Evolutionary conservation across 2,113 vertebrate species (phyloP).

Genomic region (Melanerpes formicivorus): DNA sequence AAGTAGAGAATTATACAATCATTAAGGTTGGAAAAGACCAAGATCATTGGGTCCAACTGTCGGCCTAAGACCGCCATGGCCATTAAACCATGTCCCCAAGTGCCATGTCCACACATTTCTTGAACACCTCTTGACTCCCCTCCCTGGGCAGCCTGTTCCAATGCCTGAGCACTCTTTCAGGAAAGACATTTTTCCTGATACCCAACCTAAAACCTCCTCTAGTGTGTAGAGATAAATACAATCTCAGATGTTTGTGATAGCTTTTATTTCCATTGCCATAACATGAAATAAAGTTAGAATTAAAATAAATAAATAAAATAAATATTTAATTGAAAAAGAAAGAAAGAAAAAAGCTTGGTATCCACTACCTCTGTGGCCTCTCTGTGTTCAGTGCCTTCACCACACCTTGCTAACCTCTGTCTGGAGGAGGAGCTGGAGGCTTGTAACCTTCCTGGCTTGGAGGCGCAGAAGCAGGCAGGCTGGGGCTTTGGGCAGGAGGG

Average conservation of each 20-base stretch:
- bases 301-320: neutral
- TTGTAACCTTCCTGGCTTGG: neutral
- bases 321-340: too few species aligned
- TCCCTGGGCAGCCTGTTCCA: too few species aligned
- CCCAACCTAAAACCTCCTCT: too few species aligned
- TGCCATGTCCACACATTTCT: too few species aligned
- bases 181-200: too few species aligned
- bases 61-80: too few species aligned
- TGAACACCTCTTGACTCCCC: too few species aligned
- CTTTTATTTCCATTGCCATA: neutral
- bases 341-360: too few species aligned
- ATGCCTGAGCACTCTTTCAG: too few species aligned
- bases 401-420: neutral
- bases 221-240: neutral
- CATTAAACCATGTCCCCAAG: too few species aligned
- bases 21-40: too few species aligned
- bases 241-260: neutral
- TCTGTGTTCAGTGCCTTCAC: rapidly evolving
- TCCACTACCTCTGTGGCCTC: neutral
- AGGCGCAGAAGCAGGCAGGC: neutral
- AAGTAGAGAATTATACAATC: neutral
- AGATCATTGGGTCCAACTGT: too few species aligned
- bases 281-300: neutral
- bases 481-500: neutral
- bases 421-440: neutral